Evolutionary conservation across 92 coral and sea anemone species (phyloP).

Genomic region (Meandrina meandrites): DNA sequence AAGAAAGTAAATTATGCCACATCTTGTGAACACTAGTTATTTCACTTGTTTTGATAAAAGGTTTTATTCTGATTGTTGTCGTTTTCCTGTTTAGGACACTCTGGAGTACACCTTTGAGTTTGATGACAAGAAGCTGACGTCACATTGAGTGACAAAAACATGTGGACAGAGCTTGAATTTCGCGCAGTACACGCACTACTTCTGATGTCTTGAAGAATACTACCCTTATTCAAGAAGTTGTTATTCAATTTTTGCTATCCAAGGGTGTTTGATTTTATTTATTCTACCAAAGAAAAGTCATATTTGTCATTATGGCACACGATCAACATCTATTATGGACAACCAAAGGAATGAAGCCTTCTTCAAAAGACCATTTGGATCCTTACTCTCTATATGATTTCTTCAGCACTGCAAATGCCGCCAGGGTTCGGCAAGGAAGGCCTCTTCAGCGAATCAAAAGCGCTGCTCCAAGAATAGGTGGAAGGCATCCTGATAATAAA

Average conservation of each 20-base stretch:
- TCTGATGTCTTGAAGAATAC: background rate
- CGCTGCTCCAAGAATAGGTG: slow-evolving; percentile 59
- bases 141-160: background rate
- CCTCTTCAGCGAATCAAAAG: slow-evolving; percentile 56
- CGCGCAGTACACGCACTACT: background rate
- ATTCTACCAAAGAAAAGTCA: background rate
- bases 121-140: background rate
- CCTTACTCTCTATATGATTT: slow-evolving; percentile 68
- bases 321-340: slow-evolving; percentile 67
- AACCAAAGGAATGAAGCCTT: slow-evolving; percentile 49
- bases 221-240: background rate
- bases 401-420: slow-evolving; percentile 44
- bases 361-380: slow-evolving; percentile 47
- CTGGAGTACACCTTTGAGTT: background rate
- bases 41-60: background rate
- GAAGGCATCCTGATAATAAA: slow-evolving; percentile 3
- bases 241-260: background rate
- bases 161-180: background rate
- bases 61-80: too few relatives aligned
- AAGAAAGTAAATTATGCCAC: too few relatives aligned
- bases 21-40: background rate
- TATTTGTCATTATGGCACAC: slow-evolving; percentile 34
- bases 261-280: background rate
- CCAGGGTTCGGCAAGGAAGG: slow-evolving; percentile 22
- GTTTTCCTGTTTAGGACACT: background rate